These are phyloP conservation scores for Zaprionus ghesquierei DNA, from an alignment of 1,140 invertebrate species.

Conservation along the genomic window DNA sequence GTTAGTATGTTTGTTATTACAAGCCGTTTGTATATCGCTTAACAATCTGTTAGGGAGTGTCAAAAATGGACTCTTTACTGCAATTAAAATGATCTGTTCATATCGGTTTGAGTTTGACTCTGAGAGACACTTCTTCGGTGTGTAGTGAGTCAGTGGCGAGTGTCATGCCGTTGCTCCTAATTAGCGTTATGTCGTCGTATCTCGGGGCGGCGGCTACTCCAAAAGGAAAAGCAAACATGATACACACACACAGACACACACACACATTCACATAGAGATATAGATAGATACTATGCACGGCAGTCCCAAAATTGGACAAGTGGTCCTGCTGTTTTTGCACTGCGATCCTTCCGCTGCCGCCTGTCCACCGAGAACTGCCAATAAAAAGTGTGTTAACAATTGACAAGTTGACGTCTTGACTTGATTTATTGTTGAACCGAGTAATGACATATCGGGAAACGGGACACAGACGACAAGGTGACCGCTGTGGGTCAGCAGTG, in stretches of 20 bases:
- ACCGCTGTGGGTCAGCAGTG: conserved; percentile 52
- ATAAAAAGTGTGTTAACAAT: conserved; percentile 68
- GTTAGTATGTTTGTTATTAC: background rate
- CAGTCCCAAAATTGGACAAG: conserved; percentile 42
- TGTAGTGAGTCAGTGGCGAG: conserved; percentile 2
- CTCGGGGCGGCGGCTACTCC: background rate
- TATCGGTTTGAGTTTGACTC: conserved; percentile 2
- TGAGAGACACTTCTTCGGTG: background rate
- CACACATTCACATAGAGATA: background rate
- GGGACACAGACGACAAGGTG: conserved; percentile 31
- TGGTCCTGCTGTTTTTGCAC: background rate
- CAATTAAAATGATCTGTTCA: background rate
- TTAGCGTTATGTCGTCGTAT: conserved; percentile 13
- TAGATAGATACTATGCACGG: conserved; percentile 10
- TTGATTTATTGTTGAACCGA: conserved; percentile 59
- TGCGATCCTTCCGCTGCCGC: background rate
- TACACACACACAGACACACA: too few relatives aligned
- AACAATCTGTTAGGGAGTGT: conserved; percentile 3
- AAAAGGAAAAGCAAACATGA: conserved; percentile 6
- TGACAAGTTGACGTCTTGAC: conserved; percentile 65
- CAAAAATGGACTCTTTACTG: background rate
- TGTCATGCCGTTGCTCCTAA: conserved; percentile 34
- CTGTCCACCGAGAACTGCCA: background rate
- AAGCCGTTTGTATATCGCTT: background rate
- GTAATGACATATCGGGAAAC: conserved; percentile 19